phyloP scores from a whole-genome alignment of 37 sponge, comb jelly and placozoan genomes.

The Mnemiopsis leidyi region DNA sequence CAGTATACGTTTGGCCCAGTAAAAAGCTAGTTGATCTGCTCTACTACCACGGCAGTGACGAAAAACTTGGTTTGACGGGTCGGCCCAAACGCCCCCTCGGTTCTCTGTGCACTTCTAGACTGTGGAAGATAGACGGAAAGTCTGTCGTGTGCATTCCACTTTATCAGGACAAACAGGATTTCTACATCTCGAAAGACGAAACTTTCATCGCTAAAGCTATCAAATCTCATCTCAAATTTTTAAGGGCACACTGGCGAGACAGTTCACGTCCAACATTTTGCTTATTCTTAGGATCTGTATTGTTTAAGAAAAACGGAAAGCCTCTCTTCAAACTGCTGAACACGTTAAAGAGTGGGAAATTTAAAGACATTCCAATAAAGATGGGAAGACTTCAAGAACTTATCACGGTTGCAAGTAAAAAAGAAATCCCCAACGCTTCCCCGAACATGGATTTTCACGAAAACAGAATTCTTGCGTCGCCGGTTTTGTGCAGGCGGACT shows the following conservation, averaged over 20 bases:
- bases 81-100: conserved; percentile 85
- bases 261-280: background rate
- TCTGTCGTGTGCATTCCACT: conserved; percentile 78
- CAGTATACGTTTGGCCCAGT: conserved; percentile 75
- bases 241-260: background rate
- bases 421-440: background rate
- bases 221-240: conserved; percentile 63
- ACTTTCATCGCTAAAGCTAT: conserved; percentile 72
- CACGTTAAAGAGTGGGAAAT: background rate
- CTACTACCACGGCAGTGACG: conserved; percentile 74
- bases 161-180: conserved; percentile 75
- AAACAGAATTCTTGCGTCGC: conserved; percentile 6
- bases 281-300: background rate
- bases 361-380: background rate
- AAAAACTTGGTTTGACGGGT: conserved; percentile 77
- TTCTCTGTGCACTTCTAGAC: conserved; percentile 75
- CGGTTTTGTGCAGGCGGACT: background rate
- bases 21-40: conserved; percentile 71
- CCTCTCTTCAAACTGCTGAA: background rate
- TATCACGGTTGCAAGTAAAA: background rate
- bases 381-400: background rate
- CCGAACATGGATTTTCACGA: background rate
- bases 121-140: conserved; percentile 77
- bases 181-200: conserved; percentile 88
- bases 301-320: conserved; percentile 31